Evolutionary conservation across 2,797 vertebrate species (phyloP).

Genomic region (Pangasius sanitwongsei): DNA sequence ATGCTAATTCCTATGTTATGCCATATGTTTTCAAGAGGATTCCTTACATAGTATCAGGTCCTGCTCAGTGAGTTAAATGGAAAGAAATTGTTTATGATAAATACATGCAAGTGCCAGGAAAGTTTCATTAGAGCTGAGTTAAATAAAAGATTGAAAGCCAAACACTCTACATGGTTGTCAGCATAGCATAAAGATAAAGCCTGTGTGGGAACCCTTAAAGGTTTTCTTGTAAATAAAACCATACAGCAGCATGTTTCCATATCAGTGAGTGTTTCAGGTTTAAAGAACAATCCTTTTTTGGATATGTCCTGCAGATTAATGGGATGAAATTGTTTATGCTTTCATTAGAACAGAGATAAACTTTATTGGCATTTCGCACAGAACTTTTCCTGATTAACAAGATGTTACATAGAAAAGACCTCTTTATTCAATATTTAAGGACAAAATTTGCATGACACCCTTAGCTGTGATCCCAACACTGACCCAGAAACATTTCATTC

Average conservation of each 20-base stretch:
- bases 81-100: conserved; percentile 23
- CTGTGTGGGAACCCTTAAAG: background rate
- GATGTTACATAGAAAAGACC: conserved; percentile 4
- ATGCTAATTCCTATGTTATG: conserved; percentile 44
- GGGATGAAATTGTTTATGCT: background rate
- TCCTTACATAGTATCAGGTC: conserved; percentile 32
- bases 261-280: background rate
- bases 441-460: background rate
- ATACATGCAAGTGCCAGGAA: background rate
- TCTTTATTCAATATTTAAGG: conserved; percentile 15
- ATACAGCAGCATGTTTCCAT: background rate
- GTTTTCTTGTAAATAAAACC: background rate
- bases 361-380: background rate
- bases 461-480: conserved; percentile 10
- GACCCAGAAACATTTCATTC: conserved; percentile 50
- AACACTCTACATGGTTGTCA: background rate
- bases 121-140: background rate
- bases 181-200: background rate
- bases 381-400: background rate
- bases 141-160: background rate
- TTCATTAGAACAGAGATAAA: background rate
- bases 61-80: conserved; percentile 7
- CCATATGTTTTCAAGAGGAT: conserved; percentile 36
- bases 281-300: background rate
- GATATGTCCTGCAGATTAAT: background rate